Evolutionary conservation across 1,140 invertebrate species (phyloP).

Genomic region (Coelopa frigida): DNA sequence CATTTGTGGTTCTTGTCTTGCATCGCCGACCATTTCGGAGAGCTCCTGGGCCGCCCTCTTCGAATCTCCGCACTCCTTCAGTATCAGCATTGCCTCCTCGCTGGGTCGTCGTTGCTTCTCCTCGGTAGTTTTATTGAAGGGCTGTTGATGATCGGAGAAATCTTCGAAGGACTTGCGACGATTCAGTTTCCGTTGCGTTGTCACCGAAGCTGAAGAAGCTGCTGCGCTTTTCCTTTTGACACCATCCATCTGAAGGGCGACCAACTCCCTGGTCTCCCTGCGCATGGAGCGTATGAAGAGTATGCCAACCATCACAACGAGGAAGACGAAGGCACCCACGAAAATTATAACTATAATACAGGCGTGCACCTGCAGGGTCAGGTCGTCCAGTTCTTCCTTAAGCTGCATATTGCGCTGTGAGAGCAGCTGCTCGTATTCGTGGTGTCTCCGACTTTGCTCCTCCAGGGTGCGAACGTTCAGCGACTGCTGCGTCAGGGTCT

Average conservation of each 20-base stretch:
- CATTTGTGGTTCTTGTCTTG: neutral
- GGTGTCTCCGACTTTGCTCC: conserved; percentile 62
- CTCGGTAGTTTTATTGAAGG: no score
- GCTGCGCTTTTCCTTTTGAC: conserved; percentile 4
- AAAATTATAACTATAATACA: conserved; percentile 36
- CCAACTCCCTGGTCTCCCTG: conserved; percentile 24
- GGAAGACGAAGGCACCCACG: conserved; percentile 33
- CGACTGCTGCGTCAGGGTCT: conserved; percentile 77
- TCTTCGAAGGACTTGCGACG: conserved; percentile 56
- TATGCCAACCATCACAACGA: conserved; percentile 30
- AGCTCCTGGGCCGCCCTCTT: conserved; percentile 23
- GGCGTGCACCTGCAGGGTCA: conserved; percentile 44
- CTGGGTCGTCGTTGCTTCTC: conserved; percentile 61
- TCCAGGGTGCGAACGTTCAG: conserved; percentile 68
- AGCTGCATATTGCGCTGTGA: conserved; percentile 55
- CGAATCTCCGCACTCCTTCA: conserved; percentile 32
- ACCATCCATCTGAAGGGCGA: conserved; percentile 3
- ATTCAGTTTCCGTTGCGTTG: conserved; percentile 24
- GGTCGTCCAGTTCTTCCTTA: conserved; percentile 53
- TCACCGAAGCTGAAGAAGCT: neutral
- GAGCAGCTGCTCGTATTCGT: conserved; percentile 60
- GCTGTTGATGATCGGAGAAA: conserved; percentile 47
- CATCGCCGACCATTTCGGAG: conserved; percentile 36
- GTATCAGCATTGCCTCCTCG: conserved; percentile 66
- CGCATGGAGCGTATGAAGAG: conserved; percentile 33